Conservation (phyloP, 2,888 invertebrate genomes). For the Zhuqinia jingwanae region DNA sequence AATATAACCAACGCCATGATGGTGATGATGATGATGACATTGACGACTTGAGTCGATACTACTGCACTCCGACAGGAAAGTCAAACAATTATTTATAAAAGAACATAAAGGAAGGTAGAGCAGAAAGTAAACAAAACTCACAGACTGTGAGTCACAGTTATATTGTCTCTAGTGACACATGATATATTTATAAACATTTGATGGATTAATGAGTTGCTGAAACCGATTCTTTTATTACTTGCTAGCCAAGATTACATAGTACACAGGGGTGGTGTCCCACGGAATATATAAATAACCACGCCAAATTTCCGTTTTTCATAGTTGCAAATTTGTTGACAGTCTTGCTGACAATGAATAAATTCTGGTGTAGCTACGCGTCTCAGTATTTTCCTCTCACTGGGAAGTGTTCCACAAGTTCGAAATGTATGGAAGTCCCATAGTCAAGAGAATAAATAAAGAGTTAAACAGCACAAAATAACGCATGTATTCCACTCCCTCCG, state of each 20-base stretch:
- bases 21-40: neutral
- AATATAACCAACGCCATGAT: conserved; percentile 70
- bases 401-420: conserved; percentile 41
- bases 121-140: neutral
- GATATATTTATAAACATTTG: conserved; percentile 27
- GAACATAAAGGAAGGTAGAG: neutral
- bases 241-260: neutral
- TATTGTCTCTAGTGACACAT: neutral
- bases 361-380: neutral
- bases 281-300: neutral
- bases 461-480: conserved; percentile 75
- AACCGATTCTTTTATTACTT: neutral
- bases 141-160: too few relatives aligned
- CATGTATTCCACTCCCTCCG: conserved; percentile 77
- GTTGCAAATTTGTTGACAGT: neutral
- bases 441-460: conserved; percentile 69
- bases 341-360: neutral
- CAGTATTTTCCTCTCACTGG: neutral
- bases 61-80: conserved; percentile 1
- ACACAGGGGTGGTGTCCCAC: neutral
- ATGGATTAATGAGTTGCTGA: conserved; percentile 57
- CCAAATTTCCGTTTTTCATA: neutral
- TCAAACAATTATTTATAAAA: neutral
- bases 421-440: conserved; percentile 63
- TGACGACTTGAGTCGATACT: conserved; percentile 21